Conservation (phyloP, 2,797 vertebrate species). For the Neopelma chrysocephalum region DNA sequence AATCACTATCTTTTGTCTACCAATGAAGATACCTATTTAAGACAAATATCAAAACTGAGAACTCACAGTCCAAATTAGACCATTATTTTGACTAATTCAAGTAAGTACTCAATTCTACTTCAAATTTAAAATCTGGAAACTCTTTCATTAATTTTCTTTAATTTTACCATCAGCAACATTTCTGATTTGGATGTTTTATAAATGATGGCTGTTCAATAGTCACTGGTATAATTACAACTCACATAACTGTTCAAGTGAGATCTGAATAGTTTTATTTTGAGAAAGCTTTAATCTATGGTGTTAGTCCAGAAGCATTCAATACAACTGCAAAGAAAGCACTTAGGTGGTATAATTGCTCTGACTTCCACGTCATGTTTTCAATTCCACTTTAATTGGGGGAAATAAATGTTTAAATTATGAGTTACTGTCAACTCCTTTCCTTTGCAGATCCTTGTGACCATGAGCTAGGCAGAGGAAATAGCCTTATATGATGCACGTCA, state of each 20-base stretch:
- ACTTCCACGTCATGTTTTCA: neutral
- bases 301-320: neutral
- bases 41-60: constrained; percentile 6
- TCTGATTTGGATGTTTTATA: neutral
- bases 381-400: neutral
- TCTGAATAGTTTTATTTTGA: neutral
- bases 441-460: neutral
- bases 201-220: constrained; percentile 11
- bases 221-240: constrained; percentile 17
- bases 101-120: neutral
- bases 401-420: neutral
- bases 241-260: neutral
- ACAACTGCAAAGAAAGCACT: neutral
- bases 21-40: neutral
- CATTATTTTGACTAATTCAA: constrained; percentile 42
- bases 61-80: neutral
- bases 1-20: constrained; percentile 11
- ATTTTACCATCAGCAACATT: neutral
- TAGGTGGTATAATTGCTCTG: fast-evolving
- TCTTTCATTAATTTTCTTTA: neutral
- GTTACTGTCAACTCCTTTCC: neutral
- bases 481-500: neutral
- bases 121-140: constrained; percentile 6
- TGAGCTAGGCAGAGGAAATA: neutral
- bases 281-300: neutral